Conservation (phyloP, 2,888 invertebrate genomes). For the Oligia fasciuncula region DNA sequence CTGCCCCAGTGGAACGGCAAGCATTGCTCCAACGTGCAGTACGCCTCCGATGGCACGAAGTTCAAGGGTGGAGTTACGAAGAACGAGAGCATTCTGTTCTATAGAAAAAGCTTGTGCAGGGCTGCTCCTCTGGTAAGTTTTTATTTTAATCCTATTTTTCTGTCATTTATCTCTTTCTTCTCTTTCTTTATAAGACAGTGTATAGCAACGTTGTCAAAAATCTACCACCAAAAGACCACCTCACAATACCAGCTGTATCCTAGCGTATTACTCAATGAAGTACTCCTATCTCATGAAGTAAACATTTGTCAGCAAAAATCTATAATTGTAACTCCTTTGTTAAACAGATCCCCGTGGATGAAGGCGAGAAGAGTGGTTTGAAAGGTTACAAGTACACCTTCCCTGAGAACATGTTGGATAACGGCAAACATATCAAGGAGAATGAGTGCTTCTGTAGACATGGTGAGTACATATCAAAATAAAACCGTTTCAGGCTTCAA, state of each 20-base stretch:
- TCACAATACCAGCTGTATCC: not conserved
- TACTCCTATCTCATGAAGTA: not conserved
- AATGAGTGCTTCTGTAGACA: slow-evolving; percentile 95
- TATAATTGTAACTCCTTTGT: not conserved
- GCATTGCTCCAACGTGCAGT: slow-evolving; percentile 93
- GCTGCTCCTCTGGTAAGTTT: slow-evolving; percentile 93
- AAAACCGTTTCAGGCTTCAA: not conserved
- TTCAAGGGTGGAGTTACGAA: slow-evolving; percentile 93
- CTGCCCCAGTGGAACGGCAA: slow-evolving; percentile 94
- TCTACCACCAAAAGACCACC: not conserved
- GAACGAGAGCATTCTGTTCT: slow-evolving; percentile 93
- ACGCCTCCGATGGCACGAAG: slow-evolving; percentile 96
- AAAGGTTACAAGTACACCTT: slow-evolving; percentile 94
- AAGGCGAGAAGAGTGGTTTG: slow-evolving; percentile 91
- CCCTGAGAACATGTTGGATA: slow-evolving; percentile 94
- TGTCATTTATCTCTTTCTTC: not conserved
- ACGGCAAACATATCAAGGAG: slow-evolving; percentile 92
- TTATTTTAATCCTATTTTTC: not conserved
- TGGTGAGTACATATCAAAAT: slow-evolving; percentile 80
- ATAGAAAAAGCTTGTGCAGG: slow-evolving; percentile 95
- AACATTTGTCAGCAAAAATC: not conserved
- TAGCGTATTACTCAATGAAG: not conserved
- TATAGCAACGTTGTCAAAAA: not conserved
- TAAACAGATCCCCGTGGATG: slow-evolving; percentile 90
- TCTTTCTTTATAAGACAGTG: not conserved